Base-by-base conservation (phyloP, 2,797 vertebrate species). In the Sebastiscus tertius region DNA sequence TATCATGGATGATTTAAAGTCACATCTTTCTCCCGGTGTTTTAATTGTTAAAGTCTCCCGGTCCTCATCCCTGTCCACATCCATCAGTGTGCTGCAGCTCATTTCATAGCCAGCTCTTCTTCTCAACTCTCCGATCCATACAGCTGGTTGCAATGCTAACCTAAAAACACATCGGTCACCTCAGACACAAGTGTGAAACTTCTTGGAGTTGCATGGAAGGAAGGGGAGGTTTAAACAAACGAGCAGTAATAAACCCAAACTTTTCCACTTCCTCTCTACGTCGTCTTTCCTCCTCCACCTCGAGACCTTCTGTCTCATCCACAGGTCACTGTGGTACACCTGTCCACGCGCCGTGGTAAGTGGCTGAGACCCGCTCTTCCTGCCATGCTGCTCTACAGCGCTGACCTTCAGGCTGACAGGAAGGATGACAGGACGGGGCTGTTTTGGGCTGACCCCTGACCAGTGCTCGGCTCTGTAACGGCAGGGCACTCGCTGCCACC, bases 351-450 rank as follows among this genome's bases (percentile, higher is more conserved):
- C 79, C 13, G 29, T 78, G 72, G 87, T 82, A 76, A 88, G 82
- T 74, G 76, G 79, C 89, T 78, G 69, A 78, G 72, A 67, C 60
- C 66, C 1, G 1, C 64, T 81, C 82, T 74, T 80, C 81, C 75
- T 85, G 86, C 86, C 88, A 84, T 16, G 80, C 84, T 67, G 79
- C 67, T 84, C 81, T 63, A 72, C 82, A 12, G 77, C n/a, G 22
- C 74, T 89, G 92, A 95, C 94, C 94, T 95, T 95, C 90, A 92
- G 80, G 80, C 79, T 92, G 91, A 92, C 87, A 90, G 90, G 81
- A 85, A 86, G 86, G 91, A 90, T 81, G 92, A 87, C 89, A 83
- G 87, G 87, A 89, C 77, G 71, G 81, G 83, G 81, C 80, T 77
- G 85, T 85, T 86, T 82, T 56, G 84, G 75, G 67, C 74, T 87